Base-by-base conservation (phyloP, 2,888 invertebrate genomes). In the Coenonympha glycerion region DNA sequence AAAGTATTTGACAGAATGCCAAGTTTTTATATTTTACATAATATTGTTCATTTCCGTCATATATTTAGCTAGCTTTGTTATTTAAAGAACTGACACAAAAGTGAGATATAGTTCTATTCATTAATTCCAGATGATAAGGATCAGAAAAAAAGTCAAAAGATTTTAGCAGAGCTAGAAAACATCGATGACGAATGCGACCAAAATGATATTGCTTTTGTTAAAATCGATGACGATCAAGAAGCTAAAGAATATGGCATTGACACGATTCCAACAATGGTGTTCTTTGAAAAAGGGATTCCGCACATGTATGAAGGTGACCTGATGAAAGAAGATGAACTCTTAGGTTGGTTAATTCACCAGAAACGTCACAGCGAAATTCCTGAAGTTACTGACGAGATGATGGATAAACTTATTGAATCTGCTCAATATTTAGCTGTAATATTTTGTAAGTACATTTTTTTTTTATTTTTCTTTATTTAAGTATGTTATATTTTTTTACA, bases 121-220 rank as follows among this genome's bases (percentile, higher is more conserved):
- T 55, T 57, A 26, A 70, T 82, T 87, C 61, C 82, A 96, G 96
- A 96, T 87, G 95, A 96, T 79, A 95, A 93, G 79, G 93, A 95
- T 64, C 95, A 96, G 74, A 95, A 95, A 86, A 94, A 95, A 79
- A 95, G 95, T 73, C 93, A 95, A 76, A 94, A 95, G 78, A 89
- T 95, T 52, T 87, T 96, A 57, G 82, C 88, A 46, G 96, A 95
- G 77, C 81, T 96, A 66, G 96, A 97, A 81, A 96, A 95, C 72
- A 96, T 97, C 64, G 97, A 97, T 71, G 96, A 96, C 69, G 96
- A 96, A 73, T 95, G 95, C 79, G 96, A 96, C 76, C 93, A 94
- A 70, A 95, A 96, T 71, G 94, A 94, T 69, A 96, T 96, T 64
- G 94, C 94, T 44, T 96, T 96, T 73, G 96, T 96, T 5, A 96